These are phyloP conservation scores for Malurus alboscapulatus DNA, from an alignment of 2,113 vertebrate species.

Conservation along the genomic window DNA sequence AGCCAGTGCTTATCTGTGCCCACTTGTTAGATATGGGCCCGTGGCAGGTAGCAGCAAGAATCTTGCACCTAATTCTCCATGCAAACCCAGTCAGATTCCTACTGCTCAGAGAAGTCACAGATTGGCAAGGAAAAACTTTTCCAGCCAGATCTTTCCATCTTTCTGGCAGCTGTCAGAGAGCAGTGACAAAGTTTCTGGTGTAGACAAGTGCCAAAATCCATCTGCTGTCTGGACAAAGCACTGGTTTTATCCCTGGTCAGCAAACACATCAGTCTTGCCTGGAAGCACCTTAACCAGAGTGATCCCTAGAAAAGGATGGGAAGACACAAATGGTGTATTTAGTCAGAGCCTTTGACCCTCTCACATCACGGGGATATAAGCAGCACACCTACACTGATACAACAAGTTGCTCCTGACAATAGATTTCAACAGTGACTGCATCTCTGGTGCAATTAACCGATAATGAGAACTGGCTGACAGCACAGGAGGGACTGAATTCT, in stretches of 20 bases:
- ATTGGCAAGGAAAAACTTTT: background rate
- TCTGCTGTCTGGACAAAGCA: background rate
- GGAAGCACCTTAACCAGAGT: background rate
- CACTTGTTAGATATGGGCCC: slow-evolving; percentile 26
- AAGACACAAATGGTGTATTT: background rate
- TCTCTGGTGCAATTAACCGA: background rate
- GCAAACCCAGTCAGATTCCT: background rate
- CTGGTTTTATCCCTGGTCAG: background rate
- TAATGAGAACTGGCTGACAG: slow-evolving; percentile 33
- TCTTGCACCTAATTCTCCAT: background rate
- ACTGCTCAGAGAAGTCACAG: background rate
- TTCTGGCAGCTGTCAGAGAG: background rate
- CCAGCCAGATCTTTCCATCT: background rate
- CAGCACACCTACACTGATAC: background rate
- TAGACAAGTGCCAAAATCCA: background rate
- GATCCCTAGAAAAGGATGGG: background rate
- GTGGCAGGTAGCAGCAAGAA: background rate
- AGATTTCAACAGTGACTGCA: slow-evolving; percentile 11
- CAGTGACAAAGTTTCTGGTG: background rate
- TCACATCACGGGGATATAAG: background rate
- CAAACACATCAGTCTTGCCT: background rate
- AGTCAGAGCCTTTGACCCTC: background rate
- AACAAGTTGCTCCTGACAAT: background rate
- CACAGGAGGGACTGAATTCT: slow-evolving; percentile 13
- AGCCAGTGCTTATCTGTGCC: slow-evolving; percentile 24